Conservation (phyloP, 2,888 invertebrate species). For the Drosophila falleni region DNA sequence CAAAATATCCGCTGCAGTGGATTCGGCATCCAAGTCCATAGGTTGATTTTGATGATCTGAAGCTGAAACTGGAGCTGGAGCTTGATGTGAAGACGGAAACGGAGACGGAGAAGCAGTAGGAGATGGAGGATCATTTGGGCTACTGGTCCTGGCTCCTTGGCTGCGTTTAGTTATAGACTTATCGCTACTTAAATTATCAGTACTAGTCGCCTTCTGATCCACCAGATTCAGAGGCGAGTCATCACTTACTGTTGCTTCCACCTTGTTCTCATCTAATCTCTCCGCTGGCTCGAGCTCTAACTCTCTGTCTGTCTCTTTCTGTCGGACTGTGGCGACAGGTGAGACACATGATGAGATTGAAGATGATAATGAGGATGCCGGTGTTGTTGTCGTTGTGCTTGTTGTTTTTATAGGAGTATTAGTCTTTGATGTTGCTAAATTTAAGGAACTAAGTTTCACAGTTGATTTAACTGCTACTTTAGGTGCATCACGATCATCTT, state of each 20-base stretch:
- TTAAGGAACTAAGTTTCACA: constrained; percentile 79
- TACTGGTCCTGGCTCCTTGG: constrained; percentile 17
- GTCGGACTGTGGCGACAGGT: constrained; percentile 39
- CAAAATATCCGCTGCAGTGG: constrained; percentile 6
- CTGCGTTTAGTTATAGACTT: constrained; percentile 58
- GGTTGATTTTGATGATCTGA: neutral
- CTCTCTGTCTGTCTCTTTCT: constrained; percentile 4
- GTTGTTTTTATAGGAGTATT: constrained; percentile 66
- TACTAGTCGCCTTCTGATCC: constrained; percentile 66
- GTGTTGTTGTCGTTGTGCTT: constrained; percentile 5
- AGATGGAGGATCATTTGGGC: constrained; percentile 11
- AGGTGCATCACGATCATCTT: constrained; percentile 25
- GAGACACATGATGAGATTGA: constrained; percentile 21
- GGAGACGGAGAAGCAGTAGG: constrained; percentile 30
- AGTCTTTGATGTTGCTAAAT: constrained; percentile 81
- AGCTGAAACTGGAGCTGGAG: neutral
- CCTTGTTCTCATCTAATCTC: constrained; percentile 17
- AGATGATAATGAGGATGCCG: constrained; percentile 23
- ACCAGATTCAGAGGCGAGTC: constrained; percentile 16
- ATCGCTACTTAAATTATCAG: constrained; percentile 83
- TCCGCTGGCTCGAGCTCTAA: constrained; percentile 25
- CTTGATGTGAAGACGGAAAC: neutral
- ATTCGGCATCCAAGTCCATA: constrained; percentile 39
- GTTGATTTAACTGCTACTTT: constrained; percentile 54
- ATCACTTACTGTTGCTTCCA: constrained; percentile 14